phyloP scores from a whole-genome alignment of 2,113 vertebrate species.

The Callaeas wilsoni region DNA sequence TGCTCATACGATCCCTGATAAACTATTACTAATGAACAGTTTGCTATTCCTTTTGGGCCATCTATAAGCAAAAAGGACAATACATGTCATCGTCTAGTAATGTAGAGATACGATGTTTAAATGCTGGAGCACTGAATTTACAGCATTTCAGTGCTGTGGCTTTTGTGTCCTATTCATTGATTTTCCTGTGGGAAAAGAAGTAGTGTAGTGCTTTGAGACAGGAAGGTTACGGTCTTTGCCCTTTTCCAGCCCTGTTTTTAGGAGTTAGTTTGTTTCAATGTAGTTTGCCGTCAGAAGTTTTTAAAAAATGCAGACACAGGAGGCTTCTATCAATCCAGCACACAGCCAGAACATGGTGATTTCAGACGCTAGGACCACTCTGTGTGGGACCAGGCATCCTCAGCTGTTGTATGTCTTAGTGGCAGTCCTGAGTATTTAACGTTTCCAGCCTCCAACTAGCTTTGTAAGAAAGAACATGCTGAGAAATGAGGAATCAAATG shows the following conservation, averaged over 20 bases:
- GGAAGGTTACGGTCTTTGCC: background rate
- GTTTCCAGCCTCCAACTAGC: background rate
- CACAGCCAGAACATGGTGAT: background rate
- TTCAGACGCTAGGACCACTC: background rate
- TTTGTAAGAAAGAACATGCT: background rate
- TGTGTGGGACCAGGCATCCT: background rate
- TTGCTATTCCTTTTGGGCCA: constrained; percentile 5
- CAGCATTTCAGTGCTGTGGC: background rate
- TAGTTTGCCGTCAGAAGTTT: constrained; percentile 2
- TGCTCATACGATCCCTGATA: constrained; percentile 25
- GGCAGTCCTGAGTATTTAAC: background rate
- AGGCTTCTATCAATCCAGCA: background rate
- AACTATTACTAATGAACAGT: constrained; percentile 42
- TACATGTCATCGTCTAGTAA: constrained; percentile 16
- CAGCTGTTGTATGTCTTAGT: background rate
- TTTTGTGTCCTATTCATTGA: background rate
- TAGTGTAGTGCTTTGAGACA: background rate
- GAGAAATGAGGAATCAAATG: background rate
- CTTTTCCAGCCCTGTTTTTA: background rate
- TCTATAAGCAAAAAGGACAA: background rate
- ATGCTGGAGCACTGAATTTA: background rate
- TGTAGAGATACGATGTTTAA: background rate
- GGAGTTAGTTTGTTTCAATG: background rate
- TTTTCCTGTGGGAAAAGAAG: background rate
- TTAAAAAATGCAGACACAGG: background rate